Conservation (phyloP, 2,888 invertebrate genomes). For the Eupithecia pulchellata region DNA sequence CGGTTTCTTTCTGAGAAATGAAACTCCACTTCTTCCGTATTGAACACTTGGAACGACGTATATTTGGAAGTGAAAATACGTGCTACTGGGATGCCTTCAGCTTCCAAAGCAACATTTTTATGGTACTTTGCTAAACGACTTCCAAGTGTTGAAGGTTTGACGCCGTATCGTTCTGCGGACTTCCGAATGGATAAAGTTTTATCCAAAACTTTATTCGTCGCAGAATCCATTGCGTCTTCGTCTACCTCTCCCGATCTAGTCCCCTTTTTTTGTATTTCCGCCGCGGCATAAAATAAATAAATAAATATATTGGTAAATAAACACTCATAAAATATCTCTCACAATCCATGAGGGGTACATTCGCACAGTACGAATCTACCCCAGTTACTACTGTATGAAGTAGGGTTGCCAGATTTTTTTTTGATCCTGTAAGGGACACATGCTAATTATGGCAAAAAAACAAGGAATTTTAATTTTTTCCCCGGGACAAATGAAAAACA, state of each 20-base stretch:
- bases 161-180: conserved; percentile 3
- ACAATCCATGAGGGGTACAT: too few species aligned
- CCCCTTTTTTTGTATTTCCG: background rate
- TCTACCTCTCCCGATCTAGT: conserved; percentile 5
- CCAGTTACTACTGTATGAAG: too few species aligned
- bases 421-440: too few species aligned
- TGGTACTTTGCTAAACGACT: conserved; percentile 14
- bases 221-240: conserved; percentile 3
- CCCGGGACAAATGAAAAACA: background rate
- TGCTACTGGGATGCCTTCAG: conserved; percentile 4
- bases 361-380: too few species aligned
- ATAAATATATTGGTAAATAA: background rate
- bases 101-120: conserved; percentile 11
- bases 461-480: background rate
- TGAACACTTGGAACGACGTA: background rate
- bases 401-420: too few species aligned
- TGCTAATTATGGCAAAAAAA: too few species aligned
- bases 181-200: conserved; percentile 9
- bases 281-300: background rate
- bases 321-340: too few species aligned
- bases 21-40: background rate
- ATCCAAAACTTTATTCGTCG: conserved; percentile 6
- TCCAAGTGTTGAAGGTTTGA: conserved; percentile 10
- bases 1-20: too few species aligned
- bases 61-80: conserved; percentile 1